Evolutionary conservation across 1,140 invertebrate species (phyloP).

Genomic region (Lordiphosa collinella): DNA sequence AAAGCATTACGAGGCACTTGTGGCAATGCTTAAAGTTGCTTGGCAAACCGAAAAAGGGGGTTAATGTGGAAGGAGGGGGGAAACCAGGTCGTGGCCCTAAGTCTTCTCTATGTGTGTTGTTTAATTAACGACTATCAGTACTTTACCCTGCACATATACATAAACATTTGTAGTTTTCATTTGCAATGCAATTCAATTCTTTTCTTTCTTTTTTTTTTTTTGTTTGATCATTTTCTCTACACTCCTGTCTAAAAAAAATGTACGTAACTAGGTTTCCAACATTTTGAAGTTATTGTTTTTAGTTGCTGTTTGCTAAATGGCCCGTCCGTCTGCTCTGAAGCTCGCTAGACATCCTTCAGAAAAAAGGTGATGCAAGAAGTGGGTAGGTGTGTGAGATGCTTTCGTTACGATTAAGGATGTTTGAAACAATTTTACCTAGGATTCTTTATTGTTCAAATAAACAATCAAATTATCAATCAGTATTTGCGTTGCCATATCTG

Average conservation of each 20-base stretch:
- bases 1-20: conserved; percentile 34
- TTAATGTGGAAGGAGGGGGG: neutral
- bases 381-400: neutral
- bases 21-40: conserved; percentile 43
- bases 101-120: conserved; percentile 9
- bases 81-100: neutral
- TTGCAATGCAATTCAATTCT: conserved; percentile 9
- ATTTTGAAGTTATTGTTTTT: conserved; percentile 39
- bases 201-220: neutral
- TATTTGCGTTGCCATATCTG: no score
- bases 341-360: no score
- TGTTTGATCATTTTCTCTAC: conserved; percentile 12
- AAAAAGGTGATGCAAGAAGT: neutral
- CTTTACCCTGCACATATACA: conserved; percentile 36
- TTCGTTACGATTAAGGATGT: no score
- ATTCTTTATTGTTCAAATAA: no score
- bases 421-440: no score
- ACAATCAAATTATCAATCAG: no score
- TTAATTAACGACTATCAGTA: conserved; percentile 57
- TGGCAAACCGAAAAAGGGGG: conserved; percentile 24
- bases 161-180: conserved; percentile 8
- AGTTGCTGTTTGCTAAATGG: neutral
- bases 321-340: no score
- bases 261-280: conserved; percentile 4
- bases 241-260: conserved; percentile 12